A percentile compares a stretch with the other conserved stretches of the same genome.
Evolutionary conservation across 2,113 vertebrate species (phyloP).

Genomic region (Eretmochelys imbricata): DNA sequence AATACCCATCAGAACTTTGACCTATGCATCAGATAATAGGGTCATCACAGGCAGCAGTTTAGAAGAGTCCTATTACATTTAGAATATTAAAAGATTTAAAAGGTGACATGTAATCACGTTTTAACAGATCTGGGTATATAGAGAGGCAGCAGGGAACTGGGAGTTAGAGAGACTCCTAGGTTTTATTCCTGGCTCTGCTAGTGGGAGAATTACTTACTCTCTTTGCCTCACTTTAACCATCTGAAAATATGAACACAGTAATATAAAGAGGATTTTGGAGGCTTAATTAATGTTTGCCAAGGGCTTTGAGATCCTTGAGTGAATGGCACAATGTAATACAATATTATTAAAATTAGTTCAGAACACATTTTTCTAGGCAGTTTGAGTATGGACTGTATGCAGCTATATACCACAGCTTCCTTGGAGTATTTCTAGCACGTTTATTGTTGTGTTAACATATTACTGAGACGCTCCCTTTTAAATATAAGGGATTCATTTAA

Average conservation of each 20-base stretch:
- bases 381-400: background rate
- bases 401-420: background rate
- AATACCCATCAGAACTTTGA: background rate
- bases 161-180: background rate
- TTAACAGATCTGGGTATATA: background rate
- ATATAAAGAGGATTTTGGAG: constrained; percentile 3
- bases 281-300: constrained; percentile 28
- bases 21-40: background rate
- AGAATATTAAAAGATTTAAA: background rate
- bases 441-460: background rate
- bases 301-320: background rate
- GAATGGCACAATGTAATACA: background rate
- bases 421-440: background rate
- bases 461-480: background rate
- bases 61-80: background rate
- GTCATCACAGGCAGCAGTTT: background rate
- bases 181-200: constrained; percentile 14
- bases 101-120: accelerated
- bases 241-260: background rate
- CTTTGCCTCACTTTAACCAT: background rate
- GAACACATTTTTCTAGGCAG: background rate
- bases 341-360: background rate
- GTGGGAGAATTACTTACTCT: constrained; percentile 29
- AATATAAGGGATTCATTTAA: constrained; percentile 7
- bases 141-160: background rate